Evolutionary conservation across 2,888 invertebrate genomes (phyloP).

Genomic region (Philereme vetulata): DNA sequence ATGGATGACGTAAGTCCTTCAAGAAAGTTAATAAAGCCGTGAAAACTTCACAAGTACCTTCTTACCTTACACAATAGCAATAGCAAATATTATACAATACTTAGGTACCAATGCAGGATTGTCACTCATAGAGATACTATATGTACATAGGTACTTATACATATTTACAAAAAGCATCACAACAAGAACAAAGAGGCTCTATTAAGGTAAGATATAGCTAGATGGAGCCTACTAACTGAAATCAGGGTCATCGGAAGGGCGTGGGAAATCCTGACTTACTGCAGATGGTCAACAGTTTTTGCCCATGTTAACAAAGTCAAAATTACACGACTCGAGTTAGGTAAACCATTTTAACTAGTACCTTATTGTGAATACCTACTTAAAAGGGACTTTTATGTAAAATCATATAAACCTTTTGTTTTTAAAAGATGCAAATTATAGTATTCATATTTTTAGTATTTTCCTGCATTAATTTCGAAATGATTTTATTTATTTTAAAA

Average conservation of each 20-base stretch:
- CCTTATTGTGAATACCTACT: too few species aligned
- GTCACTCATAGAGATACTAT: too few species aligned
- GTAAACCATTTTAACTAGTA: too few species aligned
- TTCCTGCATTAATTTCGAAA: too few species aligned
- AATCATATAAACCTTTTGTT: too few species aligned
- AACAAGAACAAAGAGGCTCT: conserved; percentile 34
- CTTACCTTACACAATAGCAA: background rate
- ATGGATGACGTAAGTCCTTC: too few species aligned
- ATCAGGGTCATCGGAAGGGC: conserved; percentile 34
- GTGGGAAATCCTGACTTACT: conserved; percentile 31
- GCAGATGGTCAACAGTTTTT: conserved; percentile 18
- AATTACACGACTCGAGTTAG: background rate
- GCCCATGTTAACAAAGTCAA: background rate
- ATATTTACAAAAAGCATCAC: conserved; percentile 25
- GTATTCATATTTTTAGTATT: too few species aligned
- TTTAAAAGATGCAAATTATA: too few species aligned
- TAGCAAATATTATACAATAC: too few species aligned
- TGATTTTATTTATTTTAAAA: background rate
- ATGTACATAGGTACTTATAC: background rate
- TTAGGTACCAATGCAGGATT: too few species aligned
- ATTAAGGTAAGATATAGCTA: conserved; percentile 20
- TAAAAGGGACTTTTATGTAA: too few species aligned
- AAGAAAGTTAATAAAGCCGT: background rate
- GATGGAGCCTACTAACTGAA: conserved; percentile 26
- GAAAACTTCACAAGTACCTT: background rate